phyloP scores from a whole-genome alignment of 2,888 invertebrate species.

The Allacma fusca region DNA sequence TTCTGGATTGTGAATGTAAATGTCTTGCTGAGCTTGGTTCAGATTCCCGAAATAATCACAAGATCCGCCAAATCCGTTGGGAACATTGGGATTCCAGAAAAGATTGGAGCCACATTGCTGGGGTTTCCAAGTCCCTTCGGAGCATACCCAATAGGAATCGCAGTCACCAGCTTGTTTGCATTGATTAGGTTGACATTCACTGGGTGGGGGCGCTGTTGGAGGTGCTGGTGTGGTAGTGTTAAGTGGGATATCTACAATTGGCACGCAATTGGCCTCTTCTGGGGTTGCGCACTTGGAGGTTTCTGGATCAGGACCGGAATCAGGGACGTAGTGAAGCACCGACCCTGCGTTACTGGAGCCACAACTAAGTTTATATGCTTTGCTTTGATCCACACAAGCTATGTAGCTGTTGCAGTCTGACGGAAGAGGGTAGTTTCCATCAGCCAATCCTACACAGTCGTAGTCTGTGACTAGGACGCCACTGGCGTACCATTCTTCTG shows the following conservation, averaged over 20 bases:
- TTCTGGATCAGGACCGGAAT: slow-evolving; percentile 27
- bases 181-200: background rate
- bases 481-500: too few relatives aligned
- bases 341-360: background rate
- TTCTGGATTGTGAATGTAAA: background rate
- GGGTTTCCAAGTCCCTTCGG: background rate
- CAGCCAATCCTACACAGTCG: slow-evolving; percentile 42
- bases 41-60: slow-evolving; percentile 27
- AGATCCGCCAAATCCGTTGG: slow-evolving; percentile 3
- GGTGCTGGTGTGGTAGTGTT: background rate
- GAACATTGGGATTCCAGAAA: slow-evolving; percentile 22
- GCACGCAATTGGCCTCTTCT: too few relatives aligned
- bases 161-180: slow-evolving; percentile 3
- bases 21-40: background rate
- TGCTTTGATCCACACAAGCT: slow-evolving; percentile 45
- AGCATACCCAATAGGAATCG: background rate
- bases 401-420: slow-evolving; percentile 44
- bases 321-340: slow-evolving; percentile 26
- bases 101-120: slow-evolving; percentile 18
- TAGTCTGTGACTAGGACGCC: slow-evolving; percentile 7
- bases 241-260: too few relatives aligned
- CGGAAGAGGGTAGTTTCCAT: slow-evolving; percentile 49
- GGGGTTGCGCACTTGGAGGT: slow-evolving; percentile 17
- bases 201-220: too few relatives aligned
- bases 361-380: slow-evolving; percentile 50